Base-by-base conservation (phyloP, 2,888 invertebrate species). In the Drosophila phalerata region DNA sequence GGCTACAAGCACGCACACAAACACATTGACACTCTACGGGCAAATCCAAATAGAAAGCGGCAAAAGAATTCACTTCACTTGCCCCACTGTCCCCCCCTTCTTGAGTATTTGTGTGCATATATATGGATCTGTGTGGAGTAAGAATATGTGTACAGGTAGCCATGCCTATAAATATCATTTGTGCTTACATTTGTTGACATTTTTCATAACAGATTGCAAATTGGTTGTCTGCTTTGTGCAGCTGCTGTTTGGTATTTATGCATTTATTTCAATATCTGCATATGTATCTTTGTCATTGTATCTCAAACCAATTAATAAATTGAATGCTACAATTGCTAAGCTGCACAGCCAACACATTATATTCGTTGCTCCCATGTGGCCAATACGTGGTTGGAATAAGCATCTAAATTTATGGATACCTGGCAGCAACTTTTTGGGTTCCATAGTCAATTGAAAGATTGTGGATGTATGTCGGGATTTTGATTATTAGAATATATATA, bases 141-240 rank as follows among this genome's bases (percentile, higher is more conserved):
- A 6, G 13, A 43, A 34, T 28, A 30, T 53, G 53, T 67, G 25
- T 57, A 71, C n/a, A 69, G 83, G 70, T 80, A 67, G 81, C 55
- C 69, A 60, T 42, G 72, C 74, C 80, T 70, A 79, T 79, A 80
- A 77, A 79, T 79, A 81, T 84, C 62, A 66, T 76, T 83, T 67
- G 60, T 78, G 32, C 52, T 32, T 45, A 58, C 72, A 76, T 76
- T 73, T 81, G 73, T 69, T 78, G 77, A 79, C 84, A 83, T 68
- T 84, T 78, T 75, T 80, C 70, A 88, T 84, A 86, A 84, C 75
- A 64, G 70, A 86, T 85, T 77, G 75, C 81, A 84, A 84, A 86
- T 84, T 88, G 84, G 72, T 69, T 88, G 71, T 73, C 71, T 69
- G 70, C 67, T 52, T 62, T 65, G 57, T 79, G 65, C 80, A 86